Base-by-base conservation (phyloP, 2,888 invertebrate species). In the Tenthredo amoena region DNA sequence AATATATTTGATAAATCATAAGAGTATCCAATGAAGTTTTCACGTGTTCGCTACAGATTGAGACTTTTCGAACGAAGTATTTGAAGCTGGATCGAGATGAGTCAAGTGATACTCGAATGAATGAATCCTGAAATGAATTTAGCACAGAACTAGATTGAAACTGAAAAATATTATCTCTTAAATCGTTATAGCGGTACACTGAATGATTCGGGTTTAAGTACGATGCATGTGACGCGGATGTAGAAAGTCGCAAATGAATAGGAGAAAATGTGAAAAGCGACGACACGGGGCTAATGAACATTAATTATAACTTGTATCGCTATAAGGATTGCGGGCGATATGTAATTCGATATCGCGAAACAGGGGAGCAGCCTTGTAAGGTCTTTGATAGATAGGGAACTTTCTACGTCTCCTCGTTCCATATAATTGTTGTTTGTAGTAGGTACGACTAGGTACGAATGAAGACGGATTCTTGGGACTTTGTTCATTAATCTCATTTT, bases 271-370 rank as follows among this genome's bases (percentile, higher is more conserved):
- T 68, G 68, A 68, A 72, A 40, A 72, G n/a, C n/a, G n/a, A 31
- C 40, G n/a, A 37, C 7, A n/a, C 43, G 26, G 10, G 50, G 31
- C 62, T 76, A 9, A 76, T 21, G 5, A 76, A 47, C 43, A 47
- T 76, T 47, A 76, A 31, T 76, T 9, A n/a, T 50, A 76, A 76
- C 9, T 77, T 55, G 55, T 55, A 55, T 31, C 18, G 5, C 18
- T 55, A 55, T 55, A 55, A 55, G 55, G 55, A 55, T 77, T 50
- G 77, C 34, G 77, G n/a, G 7, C 31, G 77, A 77, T 77, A 77
- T 50, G 47, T 77, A 26, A 55, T 55, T 55, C 77, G 77, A 77
- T 77, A 55, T 77, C 18, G 40, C 18, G 34, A 18, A 77, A 18
- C n/a, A 55, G 31, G 18, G 50, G 26, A 21, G 31, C 77, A 15